Evolutionary conservation across 2,888 invertebrate genomes (phyloP).

Genomic region (Cosmia trapezina): DNA sequence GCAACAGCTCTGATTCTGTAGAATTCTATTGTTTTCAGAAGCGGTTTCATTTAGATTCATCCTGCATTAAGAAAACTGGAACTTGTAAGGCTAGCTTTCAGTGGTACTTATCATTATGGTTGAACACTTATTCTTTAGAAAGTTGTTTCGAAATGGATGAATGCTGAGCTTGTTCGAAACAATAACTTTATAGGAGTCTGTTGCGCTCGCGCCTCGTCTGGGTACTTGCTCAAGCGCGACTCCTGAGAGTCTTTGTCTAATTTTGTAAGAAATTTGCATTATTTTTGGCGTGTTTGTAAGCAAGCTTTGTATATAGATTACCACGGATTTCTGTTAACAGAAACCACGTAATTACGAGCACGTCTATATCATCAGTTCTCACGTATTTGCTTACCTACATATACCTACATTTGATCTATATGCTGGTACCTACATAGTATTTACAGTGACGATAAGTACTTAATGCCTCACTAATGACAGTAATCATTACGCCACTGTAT

Average conservation of each 20-base stretch:
- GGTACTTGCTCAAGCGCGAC: not conserved
- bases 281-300: not conserved
- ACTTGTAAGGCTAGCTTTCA: constrained; percentile 11
- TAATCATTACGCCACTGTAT: constrained; percentile 14
- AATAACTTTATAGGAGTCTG: constrained; percentile 7
- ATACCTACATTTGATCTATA: not conserved
- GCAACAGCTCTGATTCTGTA: not conserved
- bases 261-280: constrained; percentile 1
- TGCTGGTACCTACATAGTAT: not conserved
- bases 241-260: not conserved
- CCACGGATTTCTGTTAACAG: constrained; percentile 10
- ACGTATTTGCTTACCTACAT: not conserved
- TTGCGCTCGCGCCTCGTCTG: constrained; percentile 2
- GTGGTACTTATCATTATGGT: not conserved
- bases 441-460: not conserved
- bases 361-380: constrained; percentile 7
- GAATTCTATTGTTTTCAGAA: constrained; percentile 21
- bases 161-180: constrained; percentile 4
- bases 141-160: constrained; percentile 4
- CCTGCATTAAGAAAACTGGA: constrained; percentile 12
- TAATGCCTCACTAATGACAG: constrained; percentile 36
- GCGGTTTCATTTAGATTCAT: constrained; percentile 18
- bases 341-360: constrained; percentile 23
- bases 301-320: constrained; percentile 4
- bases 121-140: constrained; percentile 9